These are phyloP conservation scores for Rutpela maculata DNA, from an alignment of 2,888 invertebrate genomes.

Conservation along the genomic window DNA sequence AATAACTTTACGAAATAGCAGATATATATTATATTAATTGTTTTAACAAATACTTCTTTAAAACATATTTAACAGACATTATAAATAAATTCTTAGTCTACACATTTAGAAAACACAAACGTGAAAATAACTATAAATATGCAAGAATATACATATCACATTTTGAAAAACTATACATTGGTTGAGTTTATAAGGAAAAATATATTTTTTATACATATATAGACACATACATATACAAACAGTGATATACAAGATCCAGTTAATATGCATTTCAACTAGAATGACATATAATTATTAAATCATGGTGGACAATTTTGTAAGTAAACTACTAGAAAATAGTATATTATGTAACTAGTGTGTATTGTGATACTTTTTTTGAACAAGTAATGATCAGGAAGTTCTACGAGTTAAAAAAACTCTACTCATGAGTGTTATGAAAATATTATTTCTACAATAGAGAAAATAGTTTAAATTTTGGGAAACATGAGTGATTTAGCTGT, in stretches of 20 bases:
- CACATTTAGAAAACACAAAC: neutral
- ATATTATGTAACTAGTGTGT: too few species aligned
- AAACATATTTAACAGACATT: neutral
- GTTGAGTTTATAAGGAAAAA: slow-evolving; percentile 5
- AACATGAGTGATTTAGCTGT: too few species aligned
- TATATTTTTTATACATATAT: neutral
- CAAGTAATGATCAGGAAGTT: too few species aligned
- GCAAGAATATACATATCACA: slow-evolving; percentile 46
- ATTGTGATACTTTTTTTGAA: too few species aligned
- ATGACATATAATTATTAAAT: too few species aligned
- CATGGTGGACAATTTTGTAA: too few species aligned
- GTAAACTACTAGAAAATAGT: too few species aligned
- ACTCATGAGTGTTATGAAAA: too few species aligned
- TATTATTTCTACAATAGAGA: too few species aligned
- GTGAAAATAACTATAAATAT: slow-evolving; percentile 18
- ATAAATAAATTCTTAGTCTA: slow-evolving; percentile 8
- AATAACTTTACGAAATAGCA: slow-evolving; percentile 23
- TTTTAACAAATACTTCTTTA: neutral
- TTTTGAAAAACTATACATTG: slow-evolving; percentile 36
- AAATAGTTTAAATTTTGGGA: too few species aligned
- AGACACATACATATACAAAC: neutral
- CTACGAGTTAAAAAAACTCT: too few species aligned
- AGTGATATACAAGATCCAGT: neutral
- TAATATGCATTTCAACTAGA: neutral
- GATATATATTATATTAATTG: neutral